A percentile compares a stretch with the other conserved stretches of the same genome.
phyloP scores from a whole-genome alignment of 64 coral and sea anemone genomes.

The Montipora capricornis region DNA sequence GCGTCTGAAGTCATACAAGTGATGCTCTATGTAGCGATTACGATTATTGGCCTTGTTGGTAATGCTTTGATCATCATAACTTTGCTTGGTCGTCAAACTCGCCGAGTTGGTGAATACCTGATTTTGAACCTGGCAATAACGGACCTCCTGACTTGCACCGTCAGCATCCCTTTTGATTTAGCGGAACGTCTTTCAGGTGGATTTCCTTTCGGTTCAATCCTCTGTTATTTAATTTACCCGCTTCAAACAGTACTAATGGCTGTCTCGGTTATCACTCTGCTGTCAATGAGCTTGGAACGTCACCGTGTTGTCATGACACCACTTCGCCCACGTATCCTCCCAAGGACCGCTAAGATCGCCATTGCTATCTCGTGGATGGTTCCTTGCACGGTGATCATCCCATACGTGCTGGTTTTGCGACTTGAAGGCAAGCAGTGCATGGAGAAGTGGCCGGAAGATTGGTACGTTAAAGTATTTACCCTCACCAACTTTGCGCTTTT shows the following conservation, averaged over 20 bases:
- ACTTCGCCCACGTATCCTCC: constrained; percentile 65
- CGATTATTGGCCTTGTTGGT: constrained; percentile 65
- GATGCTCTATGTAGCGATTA: constrained; percentile 72
- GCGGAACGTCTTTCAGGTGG: constrained; percentile 58
- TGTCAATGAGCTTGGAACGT: constrained; percentile 92
- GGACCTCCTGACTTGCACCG: constrained; percentile 75
- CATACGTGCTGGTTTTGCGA: constrained; percentile 79
- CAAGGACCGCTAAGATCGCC: constrained; percentile 39
- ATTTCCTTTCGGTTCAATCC: constrained; percentile 85
- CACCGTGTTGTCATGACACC: constrained; percentile 80
- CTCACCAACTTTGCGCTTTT: constrained; percentile 79
- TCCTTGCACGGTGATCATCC: constrained; percentile 68
- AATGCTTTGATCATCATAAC: constrained; percentile 81
- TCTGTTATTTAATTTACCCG: constrained; percentile 91
- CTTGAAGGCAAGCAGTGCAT: constrained; percentile 78
- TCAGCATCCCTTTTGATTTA: constrained; percentile 93
- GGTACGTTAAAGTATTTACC: constrained; percentile 89
- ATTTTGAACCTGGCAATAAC: constrained; percentile 89
- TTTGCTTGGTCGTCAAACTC: constrained; percentile 70
- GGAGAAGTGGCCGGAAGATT: constrained; percentile 87
- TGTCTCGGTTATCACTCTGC: constrained; percentile 91
- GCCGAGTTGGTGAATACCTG: constrained; percentile 85
- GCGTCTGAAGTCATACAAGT: constrained; percentile 39
- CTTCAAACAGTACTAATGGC: constrained; percentile 92
- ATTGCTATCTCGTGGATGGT: constrained; percentile 80